phyloP scores from a whole-genome alignment of 1,140 invertebrate genomes.

The Drosophila micromelanica region DNA sequence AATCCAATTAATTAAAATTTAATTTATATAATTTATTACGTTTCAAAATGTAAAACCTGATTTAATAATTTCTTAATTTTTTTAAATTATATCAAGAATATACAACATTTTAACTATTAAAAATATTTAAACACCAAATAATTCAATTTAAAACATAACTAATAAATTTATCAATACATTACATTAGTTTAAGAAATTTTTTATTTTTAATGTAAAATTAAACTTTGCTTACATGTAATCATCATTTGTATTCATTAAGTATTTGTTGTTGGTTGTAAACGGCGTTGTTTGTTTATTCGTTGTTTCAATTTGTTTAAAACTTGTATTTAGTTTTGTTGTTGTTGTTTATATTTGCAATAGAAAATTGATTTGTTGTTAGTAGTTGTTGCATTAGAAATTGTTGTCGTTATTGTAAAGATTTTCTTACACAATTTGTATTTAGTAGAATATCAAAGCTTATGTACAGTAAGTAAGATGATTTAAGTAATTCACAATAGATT shows the following conservation, averaged over 20 bases:
- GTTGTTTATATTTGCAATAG: conserved; percentile 32
- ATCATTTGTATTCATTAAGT: conserved; percentile 30
- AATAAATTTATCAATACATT: not conserved
- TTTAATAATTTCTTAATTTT: too few relatives aligned
- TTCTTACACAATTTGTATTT: conserved; percentile 14
- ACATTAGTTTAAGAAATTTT: not conserved
- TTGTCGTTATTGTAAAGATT: conserved; percentile 9
- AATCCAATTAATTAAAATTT: too few relatives aligned
- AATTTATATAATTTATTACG: too few relatives aligned
- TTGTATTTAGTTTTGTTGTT: conserved; percentile 28
- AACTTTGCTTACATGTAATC: conserved; percentile 58
- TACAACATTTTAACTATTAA: not conserved
- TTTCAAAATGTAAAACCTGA: too few relatives aligned
- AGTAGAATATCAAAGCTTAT: conserved; percentile 34
- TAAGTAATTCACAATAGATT: conserved; percentile 18
- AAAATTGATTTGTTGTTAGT: conserved; percentile 31
- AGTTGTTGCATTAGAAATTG: conserved; percentile 15
- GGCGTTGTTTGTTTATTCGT: conserved; percentile 78
- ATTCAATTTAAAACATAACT: not conserved
- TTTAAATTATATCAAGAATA: too few relatives aligned
- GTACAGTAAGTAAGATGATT: conserved; percentile 19
- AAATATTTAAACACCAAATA: not conserved
- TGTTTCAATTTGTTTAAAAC: conserved; percentile 55
- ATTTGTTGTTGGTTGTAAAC: conserved; percentile 55
- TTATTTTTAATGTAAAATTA: not conserved